A percentile compares a stretch with the other conserved stretches of the same genome.
Conservation (phyloP, 2,797 vertebrate species). For the Macropus fuliginosus region DNA sequence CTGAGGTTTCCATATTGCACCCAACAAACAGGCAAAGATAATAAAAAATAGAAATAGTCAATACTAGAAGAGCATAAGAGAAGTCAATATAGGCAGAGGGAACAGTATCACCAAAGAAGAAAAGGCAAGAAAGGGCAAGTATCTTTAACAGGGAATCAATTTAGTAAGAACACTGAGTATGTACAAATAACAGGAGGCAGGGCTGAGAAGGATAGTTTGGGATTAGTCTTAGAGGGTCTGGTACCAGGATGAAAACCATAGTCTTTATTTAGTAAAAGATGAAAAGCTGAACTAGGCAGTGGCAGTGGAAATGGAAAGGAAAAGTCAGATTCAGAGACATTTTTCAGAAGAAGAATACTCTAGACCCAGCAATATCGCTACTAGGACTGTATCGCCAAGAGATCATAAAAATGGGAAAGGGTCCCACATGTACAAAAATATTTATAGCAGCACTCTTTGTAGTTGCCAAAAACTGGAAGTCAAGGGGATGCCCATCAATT, state of each 20-base stretch:
- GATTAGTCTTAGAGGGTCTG: neutral
- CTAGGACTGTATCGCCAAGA: too few relatives aligned
- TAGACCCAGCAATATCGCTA: too few relatives aligned
- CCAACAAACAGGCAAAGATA: neutral
- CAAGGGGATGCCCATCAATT: too few relatives aligned
- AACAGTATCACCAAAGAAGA: neutral
- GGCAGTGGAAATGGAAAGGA: neutral
- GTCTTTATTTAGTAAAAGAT: neutral
- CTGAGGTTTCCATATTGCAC: neutral
- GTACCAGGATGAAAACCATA: neutral
- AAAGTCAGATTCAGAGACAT: neutral
- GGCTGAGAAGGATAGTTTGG: neutral
- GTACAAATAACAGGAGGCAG: neutral
- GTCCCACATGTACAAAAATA: too few relatives aligned
- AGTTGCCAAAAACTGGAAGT: too few relatives aligned
- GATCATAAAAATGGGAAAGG: too few relatives aligned
- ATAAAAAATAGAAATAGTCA: neutral
- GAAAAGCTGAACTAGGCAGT: neutral
- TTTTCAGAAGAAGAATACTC: neutral
- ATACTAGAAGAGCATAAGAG: neutral
- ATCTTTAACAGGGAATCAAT: neutral
- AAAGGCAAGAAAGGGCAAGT: neutral
- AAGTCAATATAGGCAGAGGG: neutral
- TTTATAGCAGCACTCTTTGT: too few relatives aligned
- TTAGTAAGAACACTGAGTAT: neutral